Conservation (phyloP, 2,113 vertebrate genomes). For the Alethe diademata region DNA sequence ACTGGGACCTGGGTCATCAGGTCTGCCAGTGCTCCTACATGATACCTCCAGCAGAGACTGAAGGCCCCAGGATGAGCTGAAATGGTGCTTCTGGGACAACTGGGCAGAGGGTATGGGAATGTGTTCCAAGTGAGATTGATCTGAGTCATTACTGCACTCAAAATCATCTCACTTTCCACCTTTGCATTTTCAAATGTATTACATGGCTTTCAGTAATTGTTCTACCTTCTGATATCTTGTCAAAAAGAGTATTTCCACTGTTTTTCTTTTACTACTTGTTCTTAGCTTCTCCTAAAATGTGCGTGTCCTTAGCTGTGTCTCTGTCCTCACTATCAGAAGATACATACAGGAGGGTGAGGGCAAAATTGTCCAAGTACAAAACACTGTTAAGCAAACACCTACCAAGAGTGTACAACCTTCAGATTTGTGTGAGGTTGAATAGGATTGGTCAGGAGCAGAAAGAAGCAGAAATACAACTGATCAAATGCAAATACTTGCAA, state of each 20-base stretch:
- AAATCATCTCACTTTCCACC: background rate
- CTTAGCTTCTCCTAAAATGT: background rate
- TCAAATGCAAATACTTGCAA: conserved; percentile 64
- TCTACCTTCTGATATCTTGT: background rate
- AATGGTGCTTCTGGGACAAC: background rate
- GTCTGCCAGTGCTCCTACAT: background rate
- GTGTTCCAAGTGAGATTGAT: background rate
- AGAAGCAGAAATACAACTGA: conserved; percentile 15
- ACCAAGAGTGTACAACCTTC: background rate
- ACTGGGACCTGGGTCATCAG: background rate
- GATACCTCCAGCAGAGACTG: background rate
- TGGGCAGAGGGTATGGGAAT: background rate
- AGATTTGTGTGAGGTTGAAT: background rate
- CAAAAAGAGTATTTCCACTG: background rate
- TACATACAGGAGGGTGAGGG: background rate
- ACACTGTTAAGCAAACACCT: background rate
- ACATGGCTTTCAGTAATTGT: background rate
- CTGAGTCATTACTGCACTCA: background rate
- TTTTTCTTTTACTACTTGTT: background rate
- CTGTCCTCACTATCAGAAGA: background rate
- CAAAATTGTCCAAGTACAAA: background rate
- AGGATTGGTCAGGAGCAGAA: conserved; percentile 35
- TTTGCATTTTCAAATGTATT: background rate
- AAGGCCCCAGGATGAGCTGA: background rate
- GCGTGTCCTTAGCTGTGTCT: background rate